Evolutionary conservation across 2,797 vertebrate genomes (phyloP), one percentile per base, ranked within the genome.

Genomic region (Bradypodion ventrale): DNA sequence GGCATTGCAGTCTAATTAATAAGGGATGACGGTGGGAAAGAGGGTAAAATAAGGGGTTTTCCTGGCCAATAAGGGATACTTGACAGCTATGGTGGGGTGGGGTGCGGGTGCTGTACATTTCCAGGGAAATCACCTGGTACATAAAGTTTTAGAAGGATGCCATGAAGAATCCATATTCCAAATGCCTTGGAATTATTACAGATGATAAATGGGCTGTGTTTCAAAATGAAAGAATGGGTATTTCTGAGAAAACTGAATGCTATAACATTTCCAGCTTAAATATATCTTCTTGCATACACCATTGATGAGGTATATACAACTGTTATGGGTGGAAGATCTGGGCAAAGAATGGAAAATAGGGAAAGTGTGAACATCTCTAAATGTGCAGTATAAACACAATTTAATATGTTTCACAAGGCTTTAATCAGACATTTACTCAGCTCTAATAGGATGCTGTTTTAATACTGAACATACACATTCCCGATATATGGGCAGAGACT

Each of bases 401-500:
- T 82, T 85, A 85, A 85, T 85, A 62, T 63, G 79, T 77, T 82
- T 85, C 74, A 60, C 79, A 85, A 72, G 63, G 73, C 73, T 82
- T 85, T 85, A 70, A 72, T 82, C 78, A 82, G 78, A 82, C 42
- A 72, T 76, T 82, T 85, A 82, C 74, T 85, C 79, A 76, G 44
- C 79, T 77, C 73, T 82, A 82, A 85, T 82, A 79, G 73, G 79
- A 82, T 77, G 32, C 52, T 60, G 63, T 44, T 82, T 85, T 82
- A 85, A 85, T 85, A 77, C 79, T 70, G 63, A 52, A 72, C 65
- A 82, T 69, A 80, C 84, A 77, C 62, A 81, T 69, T 70, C 73
- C 65, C 74, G 27, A 81, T 81, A 69, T 81, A 76, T 63, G 79
- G 56, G 40, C 65, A 63, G 32, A 81, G 78, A 56, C 78, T 63